phyloP scores from a whole-genome alignment of 2,888 invertebrate genomes.

The Eupelmus urozonus region DNA sequence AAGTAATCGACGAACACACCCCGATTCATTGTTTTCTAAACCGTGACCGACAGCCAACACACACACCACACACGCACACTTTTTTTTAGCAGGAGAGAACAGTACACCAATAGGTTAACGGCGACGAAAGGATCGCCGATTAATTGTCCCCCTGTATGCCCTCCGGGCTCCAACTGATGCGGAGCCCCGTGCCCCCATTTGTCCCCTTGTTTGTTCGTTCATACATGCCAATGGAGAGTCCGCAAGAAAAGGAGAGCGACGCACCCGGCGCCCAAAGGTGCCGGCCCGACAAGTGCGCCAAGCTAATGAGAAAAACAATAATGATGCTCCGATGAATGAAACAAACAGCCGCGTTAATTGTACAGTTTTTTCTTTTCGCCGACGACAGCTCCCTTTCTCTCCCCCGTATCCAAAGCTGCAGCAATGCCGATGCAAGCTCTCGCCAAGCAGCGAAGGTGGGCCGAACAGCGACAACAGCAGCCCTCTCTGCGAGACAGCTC shows the following conservation, averaged over 20 bases:
- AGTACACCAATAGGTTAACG: too few relatives aligned
- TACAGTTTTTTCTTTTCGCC: too few relatives aligned
- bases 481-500: neutral
- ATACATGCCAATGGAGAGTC: constrained; percentile 16
- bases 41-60: too few relatives aligned
- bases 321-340: constrained; percentile 9
- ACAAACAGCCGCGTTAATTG: neutral
- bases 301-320: too few relatives aligned
- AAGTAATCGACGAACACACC: neutral
- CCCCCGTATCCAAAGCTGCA: neutral
- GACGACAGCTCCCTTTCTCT: neutral
- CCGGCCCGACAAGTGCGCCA: too few relatives aligned
- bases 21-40: neutral
- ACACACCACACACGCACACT: too few relatives aligned
- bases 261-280: too few relatives aligned
- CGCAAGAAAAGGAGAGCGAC: too few relatives aligned
- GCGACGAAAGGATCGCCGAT: neutral
- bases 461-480: constrained; percentile 1
- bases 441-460: neutral
- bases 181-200: constrained; percentile 60
- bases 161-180: constrained; percentile 67
- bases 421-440: neutral
- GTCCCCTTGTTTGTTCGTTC: too few relatives aligned
- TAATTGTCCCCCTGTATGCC: constrained; percentile 63
- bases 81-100: constrained; percentile 16